Conservation (phyloP, 2,113 vertebrate genomes). For the Phaethornis superciliosus region DNA sequence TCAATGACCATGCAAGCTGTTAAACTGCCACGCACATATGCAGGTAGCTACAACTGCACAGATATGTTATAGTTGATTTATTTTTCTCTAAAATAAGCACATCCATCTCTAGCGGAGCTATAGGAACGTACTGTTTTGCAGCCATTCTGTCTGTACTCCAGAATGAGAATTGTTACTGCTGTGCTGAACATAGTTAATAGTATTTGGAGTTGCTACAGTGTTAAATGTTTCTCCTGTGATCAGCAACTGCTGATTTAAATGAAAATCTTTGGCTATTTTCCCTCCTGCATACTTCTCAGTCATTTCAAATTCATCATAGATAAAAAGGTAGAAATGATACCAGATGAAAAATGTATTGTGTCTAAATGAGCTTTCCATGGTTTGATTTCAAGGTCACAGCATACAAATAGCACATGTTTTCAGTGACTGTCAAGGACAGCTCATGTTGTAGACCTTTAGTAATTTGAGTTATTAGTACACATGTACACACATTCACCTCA, state of each 20-base stretch:
- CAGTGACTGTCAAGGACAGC: not conserved
- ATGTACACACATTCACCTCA: not conserved
- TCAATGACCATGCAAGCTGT: not conserved
- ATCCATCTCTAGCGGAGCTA: slow-evolving; percentile 4
- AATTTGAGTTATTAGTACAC: not conserved
- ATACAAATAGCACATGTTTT: not conserved
- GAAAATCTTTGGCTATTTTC: slow-evolving; percentile 38
- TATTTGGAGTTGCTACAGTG: slow-evolving; percentile 46
- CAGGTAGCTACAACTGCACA: not conserved
- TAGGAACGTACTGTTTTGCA: slow-evolving; percentile 17
- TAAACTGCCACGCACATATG: not conserved
- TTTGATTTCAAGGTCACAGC: slow-evolving; percentile 26
- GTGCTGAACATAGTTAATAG: not conserved
- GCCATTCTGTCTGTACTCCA: slow-evolving; percentile 25
- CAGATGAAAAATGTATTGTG: not conserved
- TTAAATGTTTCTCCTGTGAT: slow-evolving; percentile 52
- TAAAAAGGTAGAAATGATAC: slow-evolving; percentile 16
- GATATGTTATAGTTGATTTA: not conserved
- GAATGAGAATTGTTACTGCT: slow-evolving; percentile 26
- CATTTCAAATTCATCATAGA: slow-evolving; percentile 12
- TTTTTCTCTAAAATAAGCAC: slow-evolving; percentile 19
- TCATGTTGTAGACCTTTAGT: not conserved
- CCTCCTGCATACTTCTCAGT: not conserved
- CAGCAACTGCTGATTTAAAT: slow-evolving; percentile 50
- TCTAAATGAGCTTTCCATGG: not conserved